Conservation (phyloP, 1,140 invertebrate species). For the Frieseomelitta varia region DNA sequence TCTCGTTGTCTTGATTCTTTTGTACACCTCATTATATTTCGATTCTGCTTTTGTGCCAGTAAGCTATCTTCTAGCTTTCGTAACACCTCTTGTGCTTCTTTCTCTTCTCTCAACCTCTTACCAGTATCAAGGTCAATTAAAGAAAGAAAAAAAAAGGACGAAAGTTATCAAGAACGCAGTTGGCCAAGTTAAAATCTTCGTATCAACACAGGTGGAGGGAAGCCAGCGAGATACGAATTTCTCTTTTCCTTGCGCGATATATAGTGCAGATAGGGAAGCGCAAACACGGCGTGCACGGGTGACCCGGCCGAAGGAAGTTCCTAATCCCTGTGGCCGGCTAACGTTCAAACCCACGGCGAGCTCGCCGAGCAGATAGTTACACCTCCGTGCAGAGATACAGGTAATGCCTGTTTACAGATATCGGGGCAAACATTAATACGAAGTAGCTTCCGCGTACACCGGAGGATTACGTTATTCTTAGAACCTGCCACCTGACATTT, state of each 20-base stretch:
- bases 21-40: too few species aligned
- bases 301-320: constrained; percentile 74
- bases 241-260: constrained; percentile 66
- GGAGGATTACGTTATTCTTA: constrained; percentile 81
- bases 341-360: constrained; percentile 75
- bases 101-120: too few species aligned
- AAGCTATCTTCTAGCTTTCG: too few species aligned
- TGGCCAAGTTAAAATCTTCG: constrained; percentile 29
- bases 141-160: too few species aligned
- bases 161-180: not conserved
- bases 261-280: constrained; percentile 57
- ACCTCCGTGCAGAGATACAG: constrained; percentile 70
- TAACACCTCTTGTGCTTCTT: too few species aligned
- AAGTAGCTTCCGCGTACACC: constrained; percentile 71
- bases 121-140: too few species aligned
- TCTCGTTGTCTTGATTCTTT: too few species aligned
- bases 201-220: constrained; percentile 23
- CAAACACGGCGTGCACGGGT: constrained; percentile 63
- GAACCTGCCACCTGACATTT: constrained; percentile 68
- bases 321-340: constrained; percentile 79
- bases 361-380: constrained; percentile 70
- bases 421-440: constrained; percentile 81
- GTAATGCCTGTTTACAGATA: constrained; percentile 80
- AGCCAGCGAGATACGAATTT: constrained; percentile 48
- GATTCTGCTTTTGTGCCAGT: too few species aligned